Evolutionary conservation across 1,140 invertebrate genomes (phyloP).

Genomic region (Caerostris extrusa): DNA sequence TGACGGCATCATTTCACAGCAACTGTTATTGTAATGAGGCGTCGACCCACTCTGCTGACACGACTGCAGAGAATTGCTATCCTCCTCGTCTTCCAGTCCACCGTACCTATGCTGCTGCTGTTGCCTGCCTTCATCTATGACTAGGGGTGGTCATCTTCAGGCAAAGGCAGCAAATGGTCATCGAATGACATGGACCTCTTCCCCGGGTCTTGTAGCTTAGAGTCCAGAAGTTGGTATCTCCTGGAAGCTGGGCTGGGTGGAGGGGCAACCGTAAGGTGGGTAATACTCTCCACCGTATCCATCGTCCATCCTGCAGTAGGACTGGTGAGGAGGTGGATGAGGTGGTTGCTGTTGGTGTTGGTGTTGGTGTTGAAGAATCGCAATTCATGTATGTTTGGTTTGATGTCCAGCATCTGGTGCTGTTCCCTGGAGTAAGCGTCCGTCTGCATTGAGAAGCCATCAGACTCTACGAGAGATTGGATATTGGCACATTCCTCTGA

Average conservation of each 20-base stretch:
- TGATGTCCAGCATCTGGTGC: slow-evolving; percentile 56
- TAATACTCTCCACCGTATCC: slow-evolving; percentile 60
- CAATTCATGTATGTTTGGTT: slow-evolving; percentile 67
- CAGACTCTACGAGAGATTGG: slow-evolving; percentile 69
- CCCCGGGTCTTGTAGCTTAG: slow-evolving; percentile 24
- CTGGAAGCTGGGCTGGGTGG: slow-evolving; percentile 61
- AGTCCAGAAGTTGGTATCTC: slow-evolving; percentile 60
- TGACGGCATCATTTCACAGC: slow-evolving; percentile 70
- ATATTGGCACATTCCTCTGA: slow-evolving; percentile 76
- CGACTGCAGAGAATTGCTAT: slow-evolving; percentile 65
- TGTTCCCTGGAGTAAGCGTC: slow-evolving; percentile 59
- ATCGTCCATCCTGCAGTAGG: slow-evolving; percentile 72
- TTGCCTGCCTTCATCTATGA: slow-evolving; percentile 77
- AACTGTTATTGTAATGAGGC: slow-evolving; percentile 61
- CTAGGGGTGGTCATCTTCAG: slow-evolving; percentile 77
- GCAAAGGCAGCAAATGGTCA: slow-evolving; percentile 71
- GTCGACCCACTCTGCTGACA: slow-evolving; percentile 66
- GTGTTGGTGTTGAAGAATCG: background rate
- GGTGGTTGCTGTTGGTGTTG: slow-evolving; percentile 20
- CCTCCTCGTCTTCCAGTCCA: slow-evolving; percentile 66
- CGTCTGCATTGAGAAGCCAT: slow-evolving; percentile 59
- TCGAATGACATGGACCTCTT: slow-evolving; percentile 63
- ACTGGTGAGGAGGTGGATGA: slow-evolving; percentile 7
- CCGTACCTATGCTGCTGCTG: slow-evolving; percentile 56
- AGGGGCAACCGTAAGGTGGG: slow-evolving; percentile 33